Evolutionary conservation across 2,888 invertebrate species (phyloP), one percentile per base, ranked within the genome.

Genomic region (Idaea aversata): DNA sequence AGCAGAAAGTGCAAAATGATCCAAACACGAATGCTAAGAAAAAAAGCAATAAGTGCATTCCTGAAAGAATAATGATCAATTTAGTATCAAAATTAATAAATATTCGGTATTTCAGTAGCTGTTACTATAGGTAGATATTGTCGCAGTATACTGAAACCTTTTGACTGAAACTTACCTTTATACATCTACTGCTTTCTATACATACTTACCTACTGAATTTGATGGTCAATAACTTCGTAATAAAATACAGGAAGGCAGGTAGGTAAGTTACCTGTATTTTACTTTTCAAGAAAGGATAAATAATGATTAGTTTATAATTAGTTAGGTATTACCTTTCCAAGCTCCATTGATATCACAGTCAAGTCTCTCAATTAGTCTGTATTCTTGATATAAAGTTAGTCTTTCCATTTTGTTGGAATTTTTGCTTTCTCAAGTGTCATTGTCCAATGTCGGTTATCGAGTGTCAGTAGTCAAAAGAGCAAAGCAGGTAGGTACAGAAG

Each of bases 1-100:
- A 91, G 76, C 88, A 90, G 75, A 90, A 91, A 0, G 92, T 91
- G 79, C 91, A 92, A 77, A 91, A 88, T 2, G 90, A 90, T 10
- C 92, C 92, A 66, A 91, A 93, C 1, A 92, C 85, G 69, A 92
- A 92, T 5, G 91, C 86, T 74, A 92, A 70, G 72, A 91, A 90
- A 79, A 92, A 91, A 1, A 93, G 77, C 0, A 91, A 79, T 1
- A 92, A 75, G 65, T 92, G 91, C 13, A 86, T 87, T 25, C 91
- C 92, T 93, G 82, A 62, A 61, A 67, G 36, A 15, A 5, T 57
- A 61, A 13, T 35, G 6, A 57, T 38, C 15, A 10, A 35, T 59
- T 15, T n/a, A 58, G 10, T 13, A 57, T 7, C 57, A 57, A 58
- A 6, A 58, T 15, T 58, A 58, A 15, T 3, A 6, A 47, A 47